Evolutionary conservation across 2,113 vertebrate genomes (phyloP).

Genomic region (Gymnarchus niloticus): DNA sequence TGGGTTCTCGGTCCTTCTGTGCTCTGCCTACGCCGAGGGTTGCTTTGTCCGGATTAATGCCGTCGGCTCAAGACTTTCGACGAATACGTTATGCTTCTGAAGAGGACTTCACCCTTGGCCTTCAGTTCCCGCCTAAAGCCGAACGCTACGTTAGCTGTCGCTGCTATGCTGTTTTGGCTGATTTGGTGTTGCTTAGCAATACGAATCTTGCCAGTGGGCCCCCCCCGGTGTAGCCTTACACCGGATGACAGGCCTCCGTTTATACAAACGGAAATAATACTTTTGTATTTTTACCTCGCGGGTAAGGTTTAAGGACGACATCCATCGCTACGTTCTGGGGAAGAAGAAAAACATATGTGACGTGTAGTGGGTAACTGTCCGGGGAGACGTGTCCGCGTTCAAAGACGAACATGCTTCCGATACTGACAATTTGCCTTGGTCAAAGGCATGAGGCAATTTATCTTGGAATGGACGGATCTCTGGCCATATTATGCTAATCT

Average conservation of each 20-base stretch:
- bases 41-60: background rate
- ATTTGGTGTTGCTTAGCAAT: background rate
- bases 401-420: slow-evolving; percentile 17
- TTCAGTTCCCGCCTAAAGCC: background rate
- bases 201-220: background rate
- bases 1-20: background rate
- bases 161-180: background rate
- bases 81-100: background rate
- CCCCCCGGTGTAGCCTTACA: background rate
- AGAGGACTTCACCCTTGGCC: background rate
- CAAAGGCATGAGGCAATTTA: slow-evolving; percentile 34
- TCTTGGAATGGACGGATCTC: slow-evolving; percentile 29
- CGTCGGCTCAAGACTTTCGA: background rate
- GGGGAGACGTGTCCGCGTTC: background rate
- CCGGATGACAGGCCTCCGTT: background rate
- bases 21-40: background rate
- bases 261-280: background rate
- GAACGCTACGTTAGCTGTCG: background rate
- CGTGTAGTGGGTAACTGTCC: background rate
- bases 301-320: background rate
- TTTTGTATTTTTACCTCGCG: background rate
- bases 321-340: background rate
- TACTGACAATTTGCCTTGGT: slow-evolving; percentile 28
- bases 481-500: slow-evolving; percentile 34
- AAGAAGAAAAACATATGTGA: background rate